Evolutionary conservation across 2,888 invertebrate genomes (phyloP), one percentile per base, ranked within the genome.

Genomic region (Axea sp.): DNA sequence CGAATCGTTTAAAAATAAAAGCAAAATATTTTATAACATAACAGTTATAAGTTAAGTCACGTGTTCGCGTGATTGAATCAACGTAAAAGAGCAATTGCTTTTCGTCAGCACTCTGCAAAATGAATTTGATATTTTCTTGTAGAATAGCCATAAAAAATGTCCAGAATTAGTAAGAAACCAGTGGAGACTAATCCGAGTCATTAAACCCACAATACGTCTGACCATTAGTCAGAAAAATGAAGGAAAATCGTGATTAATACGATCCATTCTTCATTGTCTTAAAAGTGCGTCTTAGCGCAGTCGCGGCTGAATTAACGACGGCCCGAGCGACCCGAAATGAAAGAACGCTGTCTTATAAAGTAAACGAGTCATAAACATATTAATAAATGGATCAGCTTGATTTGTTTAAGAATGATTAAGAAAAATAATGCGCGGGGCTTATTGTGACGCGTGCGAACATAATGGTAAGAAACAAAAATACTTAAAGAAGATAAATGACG

Each of bases 401-500:
- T 55, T 55, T 24, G 43, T 33, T 43, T 33, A n/a, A 3, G 7
- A 43, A 43, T 24, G 43, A 57, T 41, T 19, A 33, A 31, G 57
- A 57, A 57, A 43, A 43, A 57, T 57, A 31, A 9, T 26, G 9
- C 22, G 30, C 9, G 7, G 15, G n/a, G 26, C 15, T 35, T 26
- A 22, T 14, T 5, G 51, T 8, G 39, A 15, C 30, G 53, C 39
- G 8, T 37, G 31, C 11, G 33, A 26, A 37, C 26, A 37, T 37
- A 26, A 22, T n/a, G 49, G 15, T 24, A 14, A 0, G 37, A 51
- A 51, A 43, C 49, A 41, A 64, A 53, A 51, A 62, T 41, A 49
- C 49, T 35, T 35, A 68, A 17, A 43, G 51, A 55, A 49, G 69
- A 76, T 59, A 51, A 67, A 65, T 59, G 65, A 65, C 11, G 24